Evolutionary conservation across 2,888 invertebrate genomes (phyloP).

Genomic region (Anarsia innoxiella): DNA sequence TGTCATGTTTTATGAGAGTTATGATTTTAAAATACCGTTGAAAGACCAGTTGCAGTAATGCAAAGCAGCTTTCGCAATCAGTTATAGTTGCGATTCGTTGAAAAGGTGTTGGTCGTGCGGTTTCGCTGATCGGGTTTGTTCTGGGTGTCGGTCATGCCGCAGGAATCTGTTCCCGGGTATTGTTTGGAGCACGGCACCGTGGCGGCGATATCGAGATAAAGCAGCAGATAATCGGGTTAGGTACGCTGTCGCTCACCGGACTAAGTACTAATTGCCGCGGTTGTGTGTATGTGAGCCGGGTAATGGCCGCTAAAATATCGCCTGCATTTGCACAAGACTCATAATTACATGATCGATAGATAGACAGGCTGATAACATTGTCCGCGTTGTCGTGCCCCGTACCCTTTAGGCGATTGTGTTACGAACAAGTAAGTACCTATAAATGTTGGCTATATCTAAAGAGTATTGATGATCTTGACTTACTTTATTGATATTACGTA

Average conservation of each 20-base stretch:
- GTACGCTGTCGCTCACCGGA: constrained; percentile 63
- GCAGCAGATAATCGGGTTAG: constrained; percentile 61
- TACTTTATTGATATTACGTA: constrained; percentile 4
- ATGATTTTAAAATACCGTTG: constrained; percentile 31
- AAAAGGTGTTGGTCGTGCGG: constrained; percentile 36
- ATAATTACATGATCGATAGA: constrained; percentile 51
- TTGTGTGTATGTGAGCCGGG: constrained; percentile 53
- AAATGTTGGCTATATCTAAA: constrained; percentile 2
- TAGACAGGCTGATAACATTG: constrained; percentile 54
- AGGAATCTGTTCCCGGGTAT: constrained; percentile 54
- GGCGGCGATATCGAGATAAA: constrained; percentile 52
- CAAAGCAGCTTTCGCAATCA: constrained; percentile 32
- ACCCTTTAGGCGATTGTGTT: constrained; percentile 5
- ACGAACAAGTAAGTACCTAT: constrained; percentile 26
- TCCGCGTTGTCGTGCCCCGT: constrained; percentile 29
- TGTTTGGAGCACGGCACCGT: constrained; percentile 36
- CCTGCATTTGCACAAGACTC: constrained; percentile 47
- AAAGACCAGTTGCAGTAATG: constrained; percentile 29
- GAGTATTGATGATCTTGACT: constrained; percentile 12
- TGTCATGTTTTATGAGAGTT: constrained; percentile 40
- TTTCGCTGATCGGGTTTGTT: constrained; percentile 42
- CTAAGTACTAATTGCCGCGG: constrained; percentile 63
- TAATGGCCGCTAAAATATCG: constrained; percentile 54
- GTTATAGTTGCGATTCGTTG: constrained; percentile 33
- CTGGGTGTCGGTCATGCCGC: constrained; percentile 44